Conservation (phyloP, 2,888 invertebrate species). For the Torymus aiolomorphi region DNA sequence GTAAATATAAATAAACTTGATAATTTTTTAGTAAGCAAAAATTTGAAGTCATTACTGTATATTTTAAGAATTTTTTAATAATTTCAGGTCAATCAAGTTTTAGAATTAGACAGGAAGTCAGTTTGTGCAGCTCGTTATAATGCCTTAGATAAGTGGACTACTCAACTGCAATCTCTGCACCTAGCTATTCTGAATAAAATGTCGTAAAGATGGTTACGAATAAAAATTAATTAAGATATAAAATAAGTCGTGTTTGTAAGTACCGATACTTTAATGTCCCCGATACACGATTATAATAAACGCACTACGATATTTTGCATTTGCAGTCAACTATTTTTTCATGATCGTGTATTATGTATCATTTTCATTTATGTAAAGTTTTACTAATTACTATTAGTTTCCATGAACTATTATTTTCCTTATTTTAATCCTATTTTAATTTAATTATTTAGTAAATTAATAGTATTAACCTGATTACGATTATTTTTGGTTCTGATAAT, state of each 20-base stretch:
- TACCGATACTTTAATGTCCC: conserved; percentile 46
- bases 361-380: conserved; percentile 27
- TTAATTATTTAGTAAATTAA: too few relatives aligned
- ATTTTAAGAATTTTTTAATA: conserved; percentile 3
- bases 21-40: too few relatives aligned
- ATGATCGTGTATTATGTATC: conserved; percentile 4
- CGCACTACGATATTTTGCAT: conserved; percentile 50
- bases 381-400: not conserved
- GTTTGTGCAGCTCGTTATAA: conserved; percentile 91
- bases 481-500: too few relatives aligned
- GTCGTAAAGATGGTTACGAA: conserved; percentile 78
- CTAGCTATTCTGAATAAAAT: conserved; percentile 95
- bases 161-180: conserved; percentile 91
- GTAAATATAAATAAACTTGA: too few relatives aligned
- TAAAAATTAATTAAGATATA: conserved; percentile 47
- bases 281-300: conserved; percentile 53
- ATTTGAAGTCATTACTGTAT: too few relatives aligned
- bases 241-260: conserved; percentile 53
- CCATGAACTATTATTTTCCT: not conserved
- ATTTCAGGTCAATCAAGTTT: conserved; percentile 88
- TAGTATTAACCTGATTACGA: too few relatives aligned
- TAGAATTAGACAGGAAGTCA: conserved; percentile 89
- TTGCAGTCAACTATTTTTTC: conserved; percentile 29
- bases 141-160: conserved; percentile 97
- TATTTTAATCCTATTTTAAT: conserved; percentile 15